Percentiles rank a stretch among this genome's conserved stretches.
phyloP scores from a whole-genome alignment of 2,888 invertebrate species.

The Dasysyrphus tricinctus region DNA sequence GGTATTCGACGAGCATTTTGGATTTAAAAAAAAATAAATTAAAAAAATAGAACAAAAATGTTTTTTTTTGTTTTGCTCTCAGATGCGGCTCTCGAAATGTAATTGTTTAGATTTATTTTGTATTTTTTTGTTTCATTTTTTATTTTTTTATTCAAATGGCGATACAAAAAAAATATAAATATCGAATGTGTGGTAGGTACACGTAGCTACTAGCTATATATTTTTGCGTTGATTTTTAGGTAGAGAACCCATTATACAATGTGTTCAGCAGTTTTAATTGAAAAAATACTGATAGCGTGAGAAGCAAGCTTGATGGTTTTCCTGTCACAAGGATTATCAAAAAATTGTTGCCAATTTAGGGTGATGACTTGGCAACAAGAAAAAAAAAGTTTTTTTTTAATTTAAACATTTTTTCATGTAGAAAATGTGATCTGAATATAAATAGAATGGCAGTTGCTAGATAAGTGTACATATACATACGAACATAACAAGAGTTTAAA shows the following conservation, averaged over 20 bases:
- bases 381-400: conserved; percentile 17
- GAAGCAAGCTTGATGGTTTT: conserved; percentile 44
- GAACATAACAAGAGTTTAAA: neutral
- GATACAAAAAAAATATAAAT: neutral
- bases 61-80: conserved; percentile 60
- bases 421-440: conserved; percentile 26
- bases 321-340: conserved; percentile 39
- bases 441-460: neutral
- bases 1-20: conserved; percentile 66
- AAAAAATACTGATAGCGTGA: conserved; percentile 43
- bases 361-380: conserved; percentile 19
- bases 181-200: conserved; percentile 43
- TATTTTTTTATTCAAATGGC: conserved; percentile 14
- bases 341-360: conserved; percentile 43
- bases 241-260: conserved; percentile 24
- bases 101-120: conserved; percentile 63
- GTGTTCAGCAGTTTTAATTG: conserved; percentile 57
- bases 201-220: neutral
- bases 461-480: neutral
- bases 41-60: neutral
- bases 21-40: conserved; percentile 35
- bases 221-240: neutral
- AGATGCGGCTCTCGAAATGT: conserved; percentile 59
- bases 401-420: conserved; percentile 7
- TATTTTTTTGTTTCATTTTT: conserved; percentile 32